Percentiles rank a stretch among this genome's conserved stretches.
Conservation (phyloP, 2,888 invertebrate genomes). For the Agonopterix subpropinquella region DNA sequence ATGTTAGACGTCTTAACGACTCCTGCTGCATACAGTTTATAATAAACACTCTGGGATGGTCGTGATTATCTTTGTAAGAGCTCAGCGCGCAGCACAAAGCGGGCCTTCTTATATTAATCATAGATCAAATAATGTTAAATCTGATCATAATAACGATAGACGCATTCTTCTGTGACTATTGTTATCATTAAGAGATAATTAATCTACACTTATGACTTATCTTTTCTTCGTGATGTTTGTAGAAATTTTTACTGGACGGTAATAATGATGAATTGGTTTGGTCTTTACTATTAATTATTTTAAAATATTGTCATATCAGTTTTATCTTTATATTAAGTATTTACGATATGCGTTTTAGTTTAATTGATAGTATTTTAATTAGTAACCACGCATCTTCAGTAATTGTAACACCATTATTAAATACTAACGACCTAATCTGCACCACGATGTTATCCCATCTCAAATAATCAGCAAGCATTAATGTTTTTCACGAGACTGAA, state of each 20-base stretch:
- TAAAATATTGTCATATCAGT: too few relatives aligned
- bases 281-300: too few relatives aligned
- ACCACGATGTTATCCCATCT: constrained; percentile 9
- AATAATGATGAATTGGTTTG: too few relatives aligned
- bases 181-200: constrained; percentile 3
- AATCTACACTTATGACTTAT: background rate
- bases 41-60: constrained; percentile 26
- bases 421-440: background rate
- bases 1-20: constrained; percentile 34
- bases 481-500: constrained; percentile 35
- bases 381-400: constrained; percentile 1
- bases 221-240: background rate
- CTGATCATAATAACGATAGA: constrained; percentile 18
- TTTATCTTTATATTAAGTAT: too few relatives aligned
- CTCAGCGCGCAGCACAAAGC: constrained; percentile 11
- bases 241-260: too few relatives aligned
- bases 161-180: constrained; percentile 23
- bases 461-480: constrained; percentile 33
- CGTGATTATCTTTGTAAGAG: constrained; percentile 21
- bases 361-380: too few relatives aligned
- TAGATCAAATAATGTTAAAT: constrained; percentile 8
- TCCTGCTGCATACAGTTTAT: constrained; percentile 33
- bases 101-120: constrained; percentile 22
- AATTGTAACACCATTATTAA: too few relatives aligned
- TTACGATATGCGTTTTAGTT: too few relatives aligned